Evolutionary conservation across 2,888 invertebrate genomes (phyloP).

Genomic region (Pseudolycoriella hygida): DNA sequence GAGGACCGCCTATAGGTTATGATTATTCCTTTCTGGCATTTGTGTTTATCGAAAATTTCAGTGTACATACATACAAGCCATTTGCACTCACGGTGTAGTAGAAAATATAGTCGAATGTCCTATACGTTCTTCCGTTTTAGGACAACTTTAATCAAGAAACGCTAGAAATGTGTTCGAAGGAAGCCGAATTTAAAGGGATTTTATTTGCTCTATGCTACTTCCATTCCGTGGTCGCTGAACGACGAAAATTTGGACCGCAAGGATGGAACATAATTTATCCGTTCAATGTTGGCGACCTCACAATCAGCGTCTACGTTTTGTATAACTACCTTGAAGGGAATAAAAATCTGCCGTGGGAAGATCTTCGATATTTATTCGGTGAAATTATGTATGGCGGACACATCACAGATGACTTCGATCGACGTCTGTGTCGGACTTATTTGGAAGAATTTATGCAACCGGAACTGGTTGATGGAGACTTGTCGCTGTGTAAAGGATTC

Average conservation of each 20-base stretch:
- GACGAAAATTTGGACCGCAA: conserved; percentile 87
- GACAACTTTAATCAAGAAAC: conserved; percentile 88
- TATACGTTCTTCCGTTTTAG: background rate
- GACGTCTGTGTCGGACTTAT: conserved; percentile 71
- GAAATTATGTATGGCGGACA: conserved; percentile 98
- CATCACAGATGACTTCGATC: conserved; percentile 93
- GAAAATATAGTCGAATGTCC: too few relatives aligned
- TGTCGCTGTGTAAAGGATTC: conserved; percentile 68
- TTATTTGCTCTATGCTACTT: conserved; percentile 86
- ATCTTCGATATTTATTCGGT: conserved; percentile 82
- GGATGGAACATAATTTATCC: conserved; percentile 78
- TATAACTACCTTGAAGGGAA: conserved; percentile 86
- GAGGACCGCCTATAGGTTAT: too few relatives aligned
- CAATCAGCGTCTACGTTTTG: conserved; percentile 80
- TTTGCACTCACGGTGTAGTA: too few relatives aligned
- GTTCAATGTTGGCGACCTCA: conserved; percentile 72
- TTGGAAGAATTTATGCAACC: conserved; percentile 74
- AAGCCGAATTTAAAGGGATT: conserved; percentile 83
- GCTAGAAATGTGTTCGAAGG: conserved; percentile 80
- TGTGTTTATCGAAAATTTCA: too few relatives aligned
- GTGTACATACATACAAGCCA: too few relatives aligned
- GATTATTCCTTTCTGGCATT: too few relatives aligned
- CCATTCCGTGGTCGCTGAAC: conserved; percentile 84
- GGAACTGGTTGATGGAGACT: conserved; percentile 74
- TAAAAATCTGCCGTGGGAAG: conserved; percentile 83